Conservation (phyloP, 2,888 invertebrate species). For the Caenorhabditis sp. region DNA sequence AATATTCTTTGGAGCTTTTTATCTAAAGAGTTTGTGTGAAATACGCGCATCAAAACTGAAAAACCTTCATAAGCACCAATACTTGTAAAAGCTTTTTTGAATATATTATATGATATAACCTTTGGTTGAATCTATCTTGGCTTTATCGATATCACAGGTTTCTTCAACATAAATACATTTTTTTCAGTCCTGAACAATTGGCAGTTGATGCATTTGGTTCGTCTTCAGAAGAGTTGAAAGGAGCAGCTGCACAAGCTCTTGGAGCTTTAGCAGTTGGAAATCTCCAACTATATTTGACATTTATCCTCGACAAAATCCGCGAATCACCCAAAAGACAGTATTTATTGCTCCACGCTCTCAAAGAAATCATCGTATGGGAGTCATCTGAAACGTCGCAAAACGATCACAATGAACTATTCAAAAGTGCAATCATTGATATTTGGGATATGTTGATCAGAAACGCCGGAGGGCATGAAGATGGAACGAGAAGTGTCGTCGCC, state of each 20-base stretch:
- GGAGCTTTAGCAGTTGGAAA: constrained; percentile 94
- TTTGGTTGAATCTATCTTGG: no score
- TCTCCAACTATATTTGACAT: constrained; percentile 86
- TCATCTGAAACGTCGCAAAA: constrained; percentile 15
- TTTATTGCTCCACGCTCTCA: constrained; percentile 90
- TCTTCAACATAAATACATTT: background rate
- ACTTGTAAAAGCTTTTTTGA: no score
- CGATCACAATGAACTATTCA: constrained; percentile 30
- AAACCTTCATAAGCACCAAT: no score
- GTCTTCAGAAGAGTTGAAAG: constrained; percentile 93
- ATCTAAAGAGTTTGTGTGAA: no score
- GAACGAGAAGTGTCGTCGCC: constrained; percentile 92
- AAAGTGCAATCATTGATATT: constrained; percentile 56
- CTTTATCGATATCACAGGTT: no score
- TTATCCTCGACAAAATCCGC: constrained; percentile 88
- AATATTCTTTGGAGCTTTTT: constrained; percentile 2
- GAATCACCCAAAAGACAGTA: constrained; percentile 93
- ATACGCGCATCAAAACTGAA: no score
- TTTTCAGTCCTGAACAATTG: constrained; percentile 71
- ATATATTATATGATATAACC: no score
- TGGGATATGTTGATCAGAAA: constrained; percentile 84
- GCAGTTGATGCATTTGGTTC: constrained; percentile 86
- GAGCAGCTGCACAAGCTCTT: constrained; percentile 91
- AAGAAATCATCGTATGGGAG: constrained; percentile 80
- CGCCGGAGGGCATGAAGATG: constrained; percentile 95